Evolutionary conservation across 1,140 invertebrate genomes (phyloP).

Genomic region (Drosophila orena): DNA sequence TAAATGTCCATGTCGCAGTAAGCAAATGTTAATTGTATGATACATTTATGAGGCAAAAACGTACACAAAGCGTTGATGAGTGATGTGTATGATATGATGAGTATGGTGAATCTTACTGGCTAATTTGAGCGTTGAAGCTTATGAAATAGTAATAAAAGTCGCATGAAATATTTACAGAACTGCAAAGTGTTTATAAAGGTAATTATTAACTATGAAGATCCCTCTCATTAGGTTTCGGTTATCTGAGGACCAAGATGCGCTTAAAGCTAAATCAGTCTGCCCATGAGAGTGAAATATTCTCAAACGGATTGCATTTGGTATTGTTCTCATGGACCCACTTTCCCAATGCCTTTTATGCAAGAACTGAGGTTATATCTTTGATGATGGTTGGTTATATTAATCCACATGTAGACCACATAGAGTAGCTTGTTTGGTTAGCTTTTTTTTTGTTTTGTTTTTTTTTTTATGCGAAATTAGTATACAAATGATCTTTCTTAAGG

Average conservation of each 20-base stretch:
- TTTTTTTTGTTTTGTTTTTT: slow-evolving; percentile 49
- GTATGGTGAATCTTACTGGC: slow-evolving; percentile 33
- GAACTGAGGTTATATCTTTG: slow-evolving; percentile 63
- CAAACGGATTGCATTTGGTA: background rate
- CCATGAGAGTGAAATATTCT: slow-evolving; percentile 8
- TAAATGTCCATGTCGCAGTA: slow-evolving; percentile 52
- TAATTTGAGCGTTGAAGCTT: slow-evolving; percentile 32
- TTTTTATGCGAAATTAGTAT: slow-evolving; percentile 79
- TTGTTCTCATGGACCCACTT: slow-evolving; percentile 21
- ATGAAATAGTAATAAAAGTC: slow-evolving; percentile 41
- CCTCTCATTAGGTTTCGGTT: slow-evolving; percentile 11
- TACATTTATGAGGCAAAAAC: slow-evolving; percentile 81
- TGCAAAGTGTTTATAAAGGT: slow-evolving; percentile 29
- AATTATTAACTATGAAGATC: slow-evolving; percentile 39
- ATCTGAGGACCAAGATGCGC: slow-evolving; percentile 19
- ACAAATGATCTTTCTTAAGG: slow-evolving; percentile 78
- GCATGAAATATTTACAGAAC: slow-evolving; percentile 71
- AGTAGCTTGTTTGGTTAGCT: slow-evolving; percentile 77
- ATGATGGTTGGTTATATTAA: slow-evolving; percentile 64
- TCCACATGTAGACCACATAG: slow-evolving; percentile 81
- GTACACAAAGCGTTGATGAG: slow-evolving; percentile 83
- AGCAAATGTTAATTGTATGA: slow-evolving; percentile 69
- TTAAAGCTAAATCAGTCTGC: slow-evolving; percentile 27
- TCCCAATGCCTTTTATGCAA: slow-evolving; percentile 23
- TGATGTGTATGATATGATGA: slow-evolving; percentile 46